A percentile compares a stretch with the other conserved stretches of the same genome.
Conservation (phyloP, 2,888 invertebrate species). For the Scaptodrosophila latifasciaeformis region DNA sequence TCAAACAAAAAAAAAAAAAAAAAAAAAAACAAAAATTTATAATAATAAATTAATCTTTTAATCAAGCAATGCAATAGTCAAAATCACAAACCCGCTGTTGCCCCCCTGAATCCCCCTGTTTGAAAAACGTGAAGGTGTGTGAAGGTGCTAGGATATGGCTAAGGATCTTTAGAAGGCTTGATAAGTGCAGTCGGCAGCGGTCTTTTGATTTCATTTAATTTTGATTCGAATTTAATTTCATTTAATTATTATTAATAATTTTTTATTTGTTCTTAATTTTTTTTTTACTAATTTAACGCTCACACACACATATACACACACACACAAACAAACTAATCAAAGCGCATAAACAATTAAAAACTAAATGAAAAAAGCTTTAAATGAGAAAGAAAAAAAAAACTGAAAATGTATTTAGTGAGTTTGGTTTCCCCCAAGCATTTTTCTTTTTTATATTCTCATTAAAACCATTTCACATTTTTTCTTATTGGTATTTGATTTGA, state of each 20-base stretch:
- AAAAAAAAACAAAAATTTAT: too few species aligned
- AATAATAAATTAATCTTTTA: too few species aligned
- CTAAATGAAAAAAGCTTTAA: conserved; percentile 1
- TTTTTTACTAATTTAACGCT: conserved; percentile 16
- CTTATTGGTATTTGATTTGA: conserved; percentile 5
- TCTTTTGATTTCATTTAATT: conserved; percentile 32
- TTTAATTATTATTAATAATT: conserved; percentile 56
- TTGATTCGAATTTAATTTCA: conserved; percentile 36
- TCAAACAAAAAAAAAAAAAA: too few species aligned
- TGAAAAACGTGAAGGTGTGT: conserved; percentile 42
- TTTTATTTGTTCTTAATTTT: conserved; percentile 29
- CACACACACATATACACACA: conserved; percentile 27
- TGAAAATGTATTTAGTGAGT: conserved; percentile 30
- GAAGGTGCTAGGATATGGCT: conserved; percentile 51
- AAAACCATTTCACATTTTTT: background rate
- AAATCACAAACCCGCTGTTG: background rate
- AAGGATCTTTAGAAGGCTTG: too few species aligned
- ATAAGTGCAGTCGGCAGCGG: conserved; percentile 51
- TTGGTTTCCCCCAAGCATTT: conserved; percentile 36
- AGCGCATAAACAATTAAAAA: conserved; percentile 11
- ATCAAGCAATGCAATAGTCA: conserved; percentile 15
- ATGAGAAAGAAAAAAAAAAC: conserved; percentile 18
- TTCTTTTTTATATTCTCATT: conserved; percentile 5
- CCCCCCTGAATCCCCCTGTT: background rate
- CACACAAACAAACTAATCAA: conserved; percentile 21